Evolutionary conservation across 2,797 vertebrate genomes (phyloP).

Genomic region (Leptatherina wallacei): DNA sequence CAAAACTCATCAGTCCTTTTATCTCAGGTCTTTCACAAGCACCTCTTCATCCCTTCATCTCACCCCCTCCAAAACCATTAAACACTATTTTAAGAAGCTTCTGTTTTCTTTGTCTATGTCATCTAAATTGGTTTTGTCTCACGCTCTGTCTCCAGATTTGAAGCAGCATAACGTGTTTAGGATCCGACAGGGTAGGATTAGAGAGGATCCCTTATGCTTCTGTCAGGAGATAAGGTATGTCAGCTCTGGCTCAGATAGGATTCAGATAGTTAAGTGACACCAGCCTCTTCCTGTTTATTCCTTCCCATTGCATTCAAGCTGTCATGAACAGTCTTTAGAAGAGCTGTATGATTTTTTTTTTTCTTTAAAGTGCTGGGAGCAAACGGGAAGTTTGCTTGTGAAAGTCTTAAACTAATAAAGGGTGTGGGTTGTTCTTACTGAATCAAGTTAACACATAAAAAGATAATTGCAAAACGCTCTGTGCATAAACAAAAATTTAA

Average conservation of each 20-base stretch:
- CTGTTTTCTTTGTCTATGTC: constrained; percentile 9
- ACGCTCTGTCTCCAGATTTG: constrained; percentile 2
- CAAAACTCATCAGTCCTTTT: constrained; percentile 18
- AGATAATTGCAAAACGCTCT: too few relatives aligned
- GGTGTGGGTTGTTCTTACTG: neutral
- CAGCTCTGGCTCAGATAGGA: constrained; percentile 44
- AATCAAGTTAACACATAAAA: too few relatives aligned
- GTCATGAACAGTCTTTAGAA: neutral
- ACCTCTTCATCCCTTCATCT: constrained; percentile 10
- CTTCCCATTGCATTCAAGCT: constrained; percentile 28
- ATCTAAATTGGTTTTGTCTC: constrained; percentile 28
- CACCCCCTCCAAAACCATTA: constrained; percentile 20
- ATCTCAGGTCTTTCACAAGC: constrained; percentile 13
- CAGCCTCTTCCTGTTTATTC: constrained; percentile 11
- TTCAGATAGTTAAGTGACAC: constrained; percentile 20
- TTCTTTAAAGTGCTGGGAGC: neutral
- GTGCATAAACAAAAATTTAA: too few relatives aligned
- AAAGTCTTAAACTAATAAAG: neutral
- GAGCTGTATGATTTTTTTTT: neutral
- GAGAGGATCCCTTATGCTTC: constrained; percentile 39
- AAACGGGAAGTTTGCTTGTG: neutral
- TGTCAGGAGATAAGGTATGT: constrained; percentile 54
- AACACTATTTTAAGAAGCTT: constrained; percentile 9
- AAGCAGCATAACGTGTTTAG: constrained; percentile 19
- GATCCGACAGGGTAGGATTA: constrained; percentile 40